Percentiles rank a stretch among this genome's conserved stretches.
Evolutionary conservation across 2,888 invertebrate species (phyloP).

Genomic region (Drosophila subsilvestris): DNA sequence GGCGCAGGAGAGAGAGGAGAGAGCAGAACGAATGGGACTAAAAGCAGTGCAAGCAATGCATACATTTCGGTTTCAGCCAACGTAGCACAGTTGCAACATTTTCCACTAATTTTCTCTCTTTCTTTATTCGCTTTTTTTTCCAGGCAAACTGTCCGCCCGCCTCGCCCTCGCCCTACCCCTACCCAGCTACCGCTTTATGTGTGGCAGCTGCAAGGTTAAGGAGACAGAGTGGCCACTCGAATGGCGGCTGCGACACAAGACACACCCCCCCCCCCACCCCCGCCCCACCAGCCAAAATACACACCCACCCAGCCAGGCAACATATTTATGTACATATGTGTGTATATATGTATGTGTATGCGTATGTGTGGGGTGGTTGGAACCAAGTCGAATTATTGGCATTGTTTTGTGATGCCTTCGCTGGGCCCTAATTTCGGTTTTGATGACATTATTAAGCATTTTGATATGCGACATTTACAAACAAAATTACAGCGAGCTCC

Average conservation of each 20-base stretch:
- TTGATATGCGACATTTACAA: conserved; percentile 55
- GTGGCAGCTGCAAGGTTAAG: conserved; percentile 40
- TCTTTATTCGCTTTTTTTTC: background rate
- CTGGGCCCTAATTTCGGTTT: conserved; percentile 46
- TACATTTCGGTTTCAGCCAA: conserved; percentile 36
- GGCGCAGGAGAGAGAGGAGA: background rate
- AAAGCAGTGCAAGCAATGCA: conserved; percentile 20
- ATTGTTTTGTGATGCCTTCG: conserved; percentile 22
- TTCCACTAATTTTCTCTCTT: conserved; percentile 1
- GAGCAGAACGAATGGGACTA: no score
- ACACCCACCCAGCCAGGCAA: conserved; percentile 12
- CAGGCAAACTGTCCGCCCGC: background rate
- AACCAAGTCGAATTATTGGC: conserved; percentile 23
- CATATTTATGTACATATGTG: background rate
- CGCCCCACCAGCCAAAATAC: background rate
- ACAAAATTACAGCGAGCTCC: conserved; percentile 18
- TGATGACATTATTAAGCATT: conserved; percentile 62
- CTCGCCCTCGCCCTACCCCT: no score
- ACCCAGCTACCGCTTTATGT: background rate
- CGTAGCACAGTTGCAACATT: conserved; percentile 22
- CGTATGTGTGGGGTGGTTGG: background rate
- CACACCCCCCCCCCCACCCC: conserved; percentile 1
- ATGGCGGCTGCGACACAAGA: conserved; percentile 49
- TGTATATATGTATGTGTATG: background rate
- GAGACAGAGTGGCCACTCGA: conserved; percentile 57